Base-by-base conservation (phyloP, 2,797 vertebrate genomes). In the Sebastes hubbsi region DNA sequence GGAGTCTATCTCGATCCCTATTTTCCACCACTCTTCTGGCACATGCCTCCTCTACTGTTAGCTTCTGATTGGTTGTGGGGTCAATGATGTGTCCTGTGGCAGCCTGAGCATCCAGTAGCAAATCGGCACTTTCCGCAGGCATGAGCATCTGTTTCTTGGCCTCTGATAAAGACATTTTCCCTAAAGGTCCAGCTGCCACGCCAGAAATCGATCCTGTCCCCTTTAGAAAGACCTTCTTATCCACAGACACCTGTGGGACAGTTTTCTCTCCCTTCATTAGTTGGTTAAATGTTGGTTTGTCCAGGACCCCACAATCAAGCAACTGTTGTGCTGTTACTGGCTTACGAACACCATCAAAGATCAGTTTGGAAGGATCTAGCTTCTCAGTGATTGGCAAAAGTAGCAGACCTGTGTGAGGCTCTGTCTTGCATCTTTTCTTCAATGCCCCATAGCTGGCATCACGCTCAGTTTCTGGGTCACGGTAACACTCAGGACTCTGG, bases 71-170 rank as follows among this genome's bases (percentile, higher is more conserved):
- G 25, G 89, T 91, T 46, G 90, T 95, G 0, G 95, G 95, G 67
- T 97, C 97, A 83, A 97, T 97, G 72, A 97, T 95, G 0, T 97
- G 95, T 38, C 97, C 97, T 3, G 97, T 97, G 29, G 97, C 97
- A 79, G 97, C 97, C 84, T 97, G 97, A 13, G 97, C 97, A 76
- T 97, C 96, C 25, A 92, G 72, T 0, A 92, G 56, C 27, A 76
- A 95, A 88, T 79, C 92, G n/a, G 96, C 94, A 1, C 94, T 94
- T 25, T 97, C 95, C n/a, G 92, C 83, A 11, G 92, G 82, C 61
- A 97, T 85, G 1, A 97, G 75, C 68, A 94, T 96, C 75, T 96
- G 95, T 64, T 95, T 94, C 80, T 97, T 97, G 67, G 96, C 97
- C 62, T 97, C 96, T 18, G 96, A 91, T 4, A 24, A 24, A 24